Evolutionary conservation across 1,140 invertebrate genomes (phyloP), one percentile per base, ranked within the genome.

Genomic region (Archivesica marissinica): DNA sequence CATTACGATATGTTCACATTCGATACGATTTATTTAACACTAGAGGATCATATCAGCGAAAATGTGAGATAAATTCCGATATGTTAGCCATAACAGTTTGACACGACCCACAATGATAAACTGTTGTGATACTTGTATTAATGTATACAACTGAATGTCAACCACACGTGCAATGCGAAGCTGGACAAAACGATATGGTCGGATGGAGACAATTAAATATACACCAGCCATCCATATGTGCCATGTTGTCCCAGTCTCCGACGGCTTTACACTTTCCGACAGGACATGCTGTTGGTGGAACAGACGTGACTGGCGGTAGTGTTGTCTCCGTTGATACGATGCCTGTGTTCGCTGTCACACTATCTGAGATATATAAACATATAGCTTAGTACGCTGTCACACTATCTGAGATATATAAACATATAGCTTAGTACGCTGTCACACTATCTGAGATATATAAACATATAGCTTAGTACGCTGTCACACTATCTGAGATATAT

Each of bases 181-280:
- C n/a, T 2, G 77, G 77, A 64, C 77, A 79, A 50, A 35, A 56
- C 0, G 44, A 33, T 0, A 59, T n/a, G 0, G 38, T 1, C 0
- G 56, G 39, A 52, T 66, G 38, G 0, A 79, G 39, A 44, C 77
- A 79, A 25, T 79, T 64, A 0, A 64, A 30, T 13, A 28, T 66
- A 47, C 77, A 79, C 77, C 77, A 79, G 1, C 20, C 39, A n/a
- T 47, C 77, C 77, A 79, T 79, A 20, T 38, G 28, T 2, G 39
- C 39, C 4, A 25, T 4, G 17, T 41, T 13, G 13, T 15, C 23
- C n/a, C 28, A 79, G 3, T 28, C 25, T 7, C 77, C 77, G 2
- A 68, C 20, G 23, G 56, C 77, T 17, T 61, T 2, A 33, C 77
- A 79, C 15, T 13, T 9, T 11, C 15, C 7, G 0, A n/a, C 28